Base-by-base conservation (phyloP, 2,888 invertebrate genomes). In the Scaptomyza tumidula region DNA sequence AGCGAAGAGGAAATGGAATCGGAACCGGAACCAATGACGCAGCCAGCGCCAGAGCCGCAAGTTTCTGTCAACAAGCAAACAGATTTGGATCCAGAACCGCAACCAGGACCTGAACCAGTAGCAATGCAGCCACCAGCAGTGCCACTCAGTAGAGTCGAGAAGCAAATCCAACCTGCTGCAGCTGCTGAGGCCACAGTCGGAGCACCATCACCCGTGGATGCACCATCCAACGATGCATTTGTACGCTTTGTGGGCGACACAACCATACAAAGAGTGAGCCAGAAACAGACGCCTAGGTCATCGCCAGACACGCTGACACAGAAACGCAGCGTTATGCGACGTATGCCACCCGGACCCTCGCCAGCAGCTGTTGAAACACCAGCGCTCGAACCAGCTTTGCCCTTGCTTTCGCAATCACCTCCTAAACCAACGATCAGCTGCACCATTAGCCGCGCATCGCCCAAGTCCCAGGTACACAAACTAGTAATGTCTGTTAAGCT, bases 231-330 rank as follows among this genome's bases (percentile, higher is more conserved):
- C 5, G 68, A 70, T 33, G 54, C 66, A 5, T 54, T 68, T 6
- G 81, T 90, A 13, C 88, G 89, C 5, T 76, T 86, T 31, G 86
- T 90, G 6, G 91, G 91, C 1, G 91, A 90, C 13, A 91, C 91
- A 1, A 91, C 89, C 27, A 91, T 91, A 39, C 90, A 91, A 57
- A 82, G 90, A 10, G 27, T 91, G 13, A 79, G 80, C 33, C 72
- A 83, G 24, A 72, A 80, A 57, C 45, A 75, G 46, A 60, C 14
- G 67, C 41, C 37, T 3, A 50, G 55, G 16, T 4, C 55, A 19
- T 0, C 11, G 10, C 9, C 61, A 14, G 10, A 27, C 10, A 13
- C 71, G 6, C n/a, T 19, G n/a, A n/a, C 14, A 54, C 49, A 71
- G 0, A 89, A 86, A 44, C 90, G 90, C 6, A 16, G 41, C 7